Evolutionary conservation across 2,113 vertebrate genomes (phyloP).

Genomic region (Nyctibius bracteatus): DNA sequence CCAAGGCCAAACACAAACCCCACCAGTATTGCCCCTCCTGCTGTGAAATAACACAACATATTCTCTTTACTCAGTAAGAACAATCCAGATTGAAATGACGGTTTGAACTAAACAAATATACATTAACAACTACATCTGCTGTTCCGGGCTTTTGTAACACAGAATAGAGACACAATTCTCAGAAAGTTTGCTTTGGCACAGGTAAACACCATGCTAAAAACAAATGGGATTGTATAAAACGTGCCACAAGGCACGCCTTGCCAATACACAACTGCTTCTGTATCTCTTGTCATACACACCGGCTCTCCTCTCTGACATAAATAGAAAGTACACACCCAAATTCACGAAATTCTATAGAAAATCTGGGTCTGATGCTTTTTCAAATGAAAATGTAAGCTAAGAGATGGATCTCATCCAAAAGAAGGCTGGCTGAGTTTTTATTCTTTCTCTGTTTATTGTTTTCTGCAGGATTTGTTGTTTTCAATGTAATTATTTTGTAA

Average conservation of each 20-base stretch:
- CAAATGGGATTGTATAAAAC: fast-evolving
- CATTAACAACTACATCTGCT: fast-evolving
- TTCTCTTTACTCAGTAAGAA: fast-evolving
- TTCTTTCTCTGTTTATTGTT: background rate
- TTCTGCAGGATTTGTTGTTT: background rate
- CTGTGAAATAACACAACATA: fast-evolving
- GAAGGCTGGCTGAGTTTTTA: background rate
- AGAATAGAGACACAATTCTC: too few species aligned
- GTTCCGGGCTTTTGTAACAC: background rate
- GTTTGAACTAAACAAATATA: background rate
- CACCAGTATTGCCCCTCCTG: fast-evolving
- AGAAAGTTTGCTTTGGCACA: background rate
- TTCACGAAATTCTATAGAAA: fast-evolving
- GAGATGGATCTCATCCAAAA: background rate
- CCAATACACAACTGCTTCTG: fast-evolving
- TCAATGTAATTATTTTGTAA: background rate
- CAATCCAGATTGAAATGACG: fast-evolving
- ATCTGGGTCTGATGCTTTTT: background rate
- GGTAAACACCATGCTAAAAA: background rate
- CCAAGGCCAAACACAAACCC: background rate
- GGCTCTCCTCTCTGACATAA: fast-evolving
- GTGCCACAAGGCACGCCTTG: fast-evolving
- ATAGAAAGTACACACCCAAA: fast-evolving
- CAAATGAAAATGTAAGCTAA: fast-evolving
- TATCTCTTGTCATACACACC: fast-evolving